phyloP scores from a whole-genome alignment of 2,797 vertebrate genomes.

The Synanceia verrucosa region DNA sequence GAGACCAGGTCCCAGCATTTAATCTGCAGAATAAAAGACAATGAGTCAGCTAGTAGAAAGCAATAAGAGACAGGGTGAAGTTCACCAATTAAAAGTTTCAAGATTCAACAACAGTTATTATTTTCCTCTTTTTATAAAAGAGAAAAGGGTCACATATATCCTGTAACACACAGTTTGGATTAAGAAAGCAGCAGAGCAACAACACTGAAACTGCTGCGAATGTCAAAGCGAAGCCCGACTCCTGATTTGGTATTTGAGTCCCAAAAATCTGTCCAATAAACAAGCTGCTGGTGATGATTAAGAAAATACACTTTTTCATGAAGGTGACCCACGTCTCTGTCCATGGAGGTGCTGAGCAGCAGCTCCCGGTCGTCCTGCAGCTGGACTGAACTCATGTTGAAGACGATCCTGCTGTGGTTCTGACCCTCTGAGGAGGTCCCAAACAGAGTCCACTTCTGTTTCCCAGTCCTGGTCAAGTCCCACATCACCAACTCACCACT shows the following conservation, averaged over 20 bases:
- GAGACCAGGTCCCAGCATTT: constrained; percentile 94
- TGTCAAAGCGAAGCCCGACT: too few species aligned
- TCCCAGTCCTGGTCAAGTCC: constrained; percentile 89
- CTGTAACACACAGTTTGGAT: background rate
- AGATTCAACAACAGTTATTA: too few species aligned
- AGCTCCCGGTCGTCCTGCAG: constrained; percentile 81
- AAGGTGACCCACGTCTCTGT: constrained; percentile 76
- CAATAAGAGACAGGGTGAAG: too few species aligned
- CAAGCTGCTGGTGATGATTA: background rate
- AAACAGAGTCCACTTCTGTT: constrained; percentile 89
- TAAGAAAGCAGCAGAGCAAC: background rate
- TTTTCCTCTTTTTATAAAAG: too few species aligned
- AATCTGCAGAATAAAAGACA: constrained; percentile 78
- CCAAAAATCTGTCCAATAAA: background rate
- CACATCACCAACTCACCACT: constrained; percentile 94
- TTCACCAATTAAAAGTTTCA: too few species aligned
- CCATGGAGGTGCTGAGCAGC: constrained; percentile 93
- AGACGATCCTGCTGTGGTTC: constrained; percentile 93
- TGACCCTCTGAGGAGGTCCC: constrained; percentile 89
- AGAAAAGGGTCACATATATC: background rate
- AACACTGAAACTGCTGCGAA: background rate
- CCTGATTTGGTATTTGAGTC: too few species aligned
- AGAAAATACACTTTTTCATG: background rate
- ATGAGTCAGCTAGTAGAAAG: rapidly evolving
- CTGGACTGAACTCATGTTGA: constrained; percentile 88